Base-by-base conservation (phyloP, 2,888 invertebrate genomes). In the Protonemura montana region DNA sequence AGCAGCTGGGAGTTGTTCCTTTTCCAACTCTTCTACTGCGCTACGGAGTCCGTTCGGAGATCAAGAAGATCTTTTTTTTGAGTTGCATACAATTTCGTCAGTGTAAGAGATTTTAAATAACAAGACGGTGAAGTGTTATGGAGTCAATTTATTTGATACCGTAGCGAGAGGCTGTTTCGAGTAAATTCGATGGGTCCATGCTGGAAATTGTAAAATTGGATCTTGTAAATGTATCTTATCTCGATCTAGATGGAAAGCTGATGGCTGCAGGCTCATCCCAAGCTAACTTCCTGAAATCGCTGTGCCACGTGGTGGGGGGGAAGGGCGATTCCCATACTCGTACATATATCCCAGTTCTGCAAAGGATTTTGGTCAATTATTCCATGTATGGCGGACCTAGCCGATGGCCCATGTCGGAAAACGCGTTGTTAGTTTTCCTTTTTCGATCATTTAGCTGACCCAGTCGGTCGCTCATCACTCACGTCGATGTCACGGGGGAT, bases 391-490 rank as follows among this genome's bases (percentile, higher is more conserved):
- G 13, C 6, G 35, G 59, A 59, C 59, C 59, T 2, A 21, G 16
- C 59, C 16, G 21, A 16, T 59, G 7, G 7, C 59, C 59, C 59
- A 21, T 59, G 59, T 59, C 59, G 59, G 59, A 10, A 59, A 21
- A 21, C 59, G 21, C 59, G 78, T 78, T 78, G 26, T 78, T 78
- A 78, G 25, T 78, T 78, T 78, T 59, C 59, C 59, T 59, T 26
- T 78, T 26, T 13, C 78, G 29, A 82, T 42, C 42, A 83, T 83
- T 83, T 42, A 25, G 26, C 25, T 83, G 83, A 59, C 83, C 59
- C 7, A 42, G 21, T 83, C 83, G 59, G 5, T 83, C n/a, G 76
- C 82, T 81, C 81, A 82, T 76, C 86, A 27, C 86, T 84, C 84
- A 78, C 25, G 21, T 13, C 42, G 82, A 76, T 85, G 85, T 87